Base-by-base conservation (phyloP, 2,797 vertebrate genomes). In the Lutra lutra region DNA sequence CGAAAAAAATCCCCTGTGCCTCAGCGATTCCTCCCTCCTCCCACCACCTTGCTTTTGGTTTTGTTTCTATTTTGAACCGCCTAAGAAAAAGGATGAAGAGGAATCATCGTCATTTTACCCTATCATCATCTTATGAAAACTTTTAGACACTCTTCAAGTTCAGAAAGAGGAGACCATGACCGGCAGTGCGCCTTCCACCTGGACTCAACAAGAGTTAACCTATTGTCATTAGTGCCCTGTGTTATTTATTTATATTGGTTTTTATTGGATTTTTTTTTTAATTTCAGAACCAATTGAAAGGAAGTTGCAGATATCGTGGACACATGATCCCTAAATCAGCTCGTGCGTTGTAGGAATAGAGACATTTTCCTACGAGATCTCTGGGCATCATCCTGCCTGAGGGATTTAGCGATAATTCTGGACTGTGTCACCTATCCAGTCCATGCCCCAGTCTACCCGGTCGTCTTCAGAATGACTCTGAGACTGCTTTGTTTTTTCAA, bases 41-140 rank as follows among this genome's bases (percentile, higher is more conserved):
- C 38, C 38, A 17, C 27, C 51, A 40, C 32, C 40, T 79, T 21
- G 62, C 7, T 29, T 20, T 60, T 21, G 40, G 38, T 88, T 83
- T 64, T 77, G 40, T 48, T 92, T 94, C 68, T 60, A 18, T 62
- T 91, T 79, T 68, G 85, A 97, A 86, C 56, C 17, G 40, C 38
- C 7, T 25, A 72, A 80, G 64, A 60, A n/a, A 94, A 82, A 94
- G 14, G n/a, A 23, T 25, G 66, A 62, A 73, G 32, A 84, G 4
- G 66, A 64, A 48, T 78, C 29, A 32, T 66, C 21, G 27, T 29
- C 23, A 32, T 66, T 64, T 80, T 38, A 83, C 60, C 32, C 72
- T 75, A 64, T 27, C 35, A 38, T 21, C 32, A 38, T 25, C 38
- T 56, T 89, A 35, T 40, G 73, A 56, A 90, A 83, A 72, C 38